Base-by-base conservation (phyloP, 1,140 invertebrate species). In the Drosophila mauritiana region DNA sequence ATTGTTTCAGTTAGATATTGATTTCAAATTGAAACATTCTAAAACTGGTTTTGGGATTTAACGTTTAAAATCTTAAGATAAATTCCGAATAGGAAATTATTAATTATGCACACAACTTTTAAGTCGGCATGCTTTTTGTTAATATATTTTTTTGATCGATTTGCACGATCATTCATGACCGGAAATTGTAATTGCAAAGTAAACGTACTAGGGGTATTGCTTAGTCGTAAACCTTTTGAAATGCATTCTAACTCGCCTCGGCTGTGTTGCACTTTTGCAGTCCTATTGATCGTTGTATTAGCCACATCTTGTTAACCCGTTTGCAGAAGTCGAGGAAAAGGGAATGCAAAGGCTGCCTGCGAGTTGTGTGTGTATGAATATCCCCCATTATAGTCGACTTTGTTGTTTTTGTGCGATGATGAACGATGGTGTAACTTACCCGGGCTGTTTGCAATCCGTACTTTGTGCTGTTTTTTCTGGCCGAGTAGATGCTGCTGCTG, bases 341-440 rank as follows among this genome's bases (percentile, higher is more conserved):
- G 40, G n/a, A 42, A 42, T 42, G 40, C 40, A 42, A 42, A 69
- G 65, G 81, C 78, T 73, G 45, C 45, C 49, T 67, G 49, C 59
- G 34, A 64, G 46, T 52, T 54, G 31, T 31, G 31, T 31, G 31
- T 31, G 31, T 31, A 54, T 56, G 49, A 34, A 56, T 22, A 22
- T 22, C 58, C 78, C 15, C 39, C 61, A 51, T 64, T 49, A 42
- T 55, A 40, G 65, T 5, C 12, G 42, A 20, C 20, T 10, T 43
- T 63, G 68, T 43, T 51, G 48, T 51, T 51, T 37, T 37, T 34
- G 45, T 12, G 22, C 39, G 58, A 64, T 67, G 64, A 67, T 67
- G 64, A 43, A 64, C 59, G 64, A 68, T 85, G 78, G 54, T 88
- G 82, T 82, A 65, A 58, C 79, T 85, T 85, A 80, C 78, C 79